Conservation (phyloP, 2,888 invertebrate genomes). For the Sinelater perroti region DNA sequence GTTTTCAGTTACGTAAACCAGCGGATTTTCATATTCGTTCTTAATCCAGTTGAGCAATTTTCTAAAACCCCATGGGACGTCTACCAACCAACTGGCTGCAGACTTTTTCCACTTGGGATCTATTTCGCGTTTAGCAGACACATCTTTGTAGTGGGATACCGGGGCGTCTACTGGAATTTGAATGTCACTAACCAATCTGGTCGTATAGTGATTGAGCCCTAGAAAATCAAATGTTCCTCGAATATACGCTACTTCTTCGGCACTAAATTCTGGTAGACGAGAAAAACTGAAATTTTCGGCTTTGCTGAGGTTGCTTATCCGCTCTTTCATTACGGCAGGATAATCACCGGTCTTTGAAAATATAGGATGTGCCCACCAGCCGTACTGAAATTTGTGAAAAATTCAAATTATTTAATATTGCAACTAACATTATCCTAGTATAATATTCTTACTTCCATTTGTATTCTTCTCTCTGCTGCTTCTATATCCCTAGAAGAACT, state of each 20-base stretch:
- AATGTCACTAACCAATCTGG: slow-evolving; percentile 57
- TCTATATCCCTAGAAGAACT: slow-evolving; percentile 61
- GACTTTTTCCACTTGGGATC: slow-evolving; percentile 64
- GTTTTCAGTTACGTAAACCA: slow-evolving; percentile 68
- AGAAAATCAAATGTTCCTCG: slow-evolving; percentile 69
- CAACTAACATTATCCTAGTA: neutral
- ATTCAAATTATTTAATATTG: no score
- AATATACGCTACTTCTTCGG: slow-evolving; percentile 59
- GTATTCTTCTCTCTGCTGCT: slow-evolving; percentile 65
- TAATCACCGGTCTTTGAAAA: slow-evolving; percentile 63
- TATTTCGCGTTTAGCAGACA: slow-evolving; percentile 56
- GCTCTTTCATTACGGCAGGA: slow-evolving; percentile 61
- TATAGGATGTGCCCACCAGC: slow-evolving; percentile 63
- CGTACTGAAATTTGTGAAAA: slow-evolving; percentile 59
- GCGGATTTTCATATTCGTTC: slow-evolving; percentile 60
- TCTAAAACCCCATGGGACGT: slow-evolving; percentile 69
- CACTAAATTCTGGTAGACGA: slow-evolving; percentile 60
- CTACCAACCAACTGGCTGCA: slow-evolving; percentile 64
- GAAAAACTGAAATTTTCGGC: slow-evolving; percentile 59
- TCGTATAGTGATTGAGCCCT: slow-evolving; percentile 72
- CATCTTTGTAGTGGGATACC: slow-evolving; percentile 61
- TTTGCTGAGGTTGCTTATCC: slow-evolving; percentile 59
- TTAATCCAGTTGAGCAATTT: slow-evolving; percentile 65
- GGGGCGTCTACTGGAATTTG: slow-evolving; percentile 55
- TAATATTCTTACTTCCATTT: slow-evolving; percentile 63